Evolutionary conservation across 2,888 invertebrate species (phyloP), one percentile per base, ranked within the genome.

Genomic region (Drosophila subquinaria): DNA sequence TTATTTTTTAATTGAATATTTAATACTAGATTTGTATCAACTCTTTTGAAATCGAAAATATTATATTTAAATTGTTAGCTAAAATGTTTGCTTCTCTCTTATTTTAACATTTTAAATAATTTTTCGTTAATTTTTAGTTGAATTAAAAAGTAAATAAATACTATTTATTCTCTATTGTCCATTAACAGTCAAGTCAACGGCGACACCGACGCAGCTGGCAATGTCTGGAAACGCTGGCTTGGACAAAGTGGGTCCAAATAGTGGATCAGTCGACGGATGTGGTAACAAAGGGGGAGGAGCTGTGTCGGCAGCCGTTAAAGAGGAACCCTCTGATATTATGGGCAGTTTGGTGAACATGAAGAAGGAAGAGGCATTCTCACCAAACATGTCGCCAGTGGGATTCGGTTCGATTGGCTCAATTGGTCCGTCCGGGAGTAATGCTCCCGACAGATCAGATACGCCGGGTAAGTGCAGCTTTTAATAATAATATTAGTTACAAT

Each of bases 301-400:
- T 9, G 23, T 30, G 5, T 33, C 65, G 6, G 30, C 67, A 35
- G 38, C 69, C 15, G 71, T 87, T 13, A 90, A 90, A 48, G 90
- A 91, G 48, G 90, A 91, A 63, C 87, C 90, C 4, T n/a, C 69
- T 0, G 90, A 89, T 62, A 70, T 87, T 11, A 64, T 92, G 4
- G 73, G 78, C 8, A 87, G 77, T 52, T 69, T 91, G 13, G 82
- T 81, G 0, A 89, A 82, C 53, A 75, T 91, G 53, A 92, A 92
- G 59, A 92, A 92, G 40, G 92, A 92, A 59, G 92, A 91, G 51
- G 72, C 73, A 8, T 76, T 86, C 33, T 90, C 91, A 3, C 90
- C 91, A 27, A 90, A 83, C 33, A 89, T 92, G 86, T 92, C 92
- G 1, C 92, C 92, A 9, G 90, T 91, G 51, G 92, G 92, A 5